Conservation (phyloP, 2,113 vertebrate species). For the Podiceps cristatus region DNA sequence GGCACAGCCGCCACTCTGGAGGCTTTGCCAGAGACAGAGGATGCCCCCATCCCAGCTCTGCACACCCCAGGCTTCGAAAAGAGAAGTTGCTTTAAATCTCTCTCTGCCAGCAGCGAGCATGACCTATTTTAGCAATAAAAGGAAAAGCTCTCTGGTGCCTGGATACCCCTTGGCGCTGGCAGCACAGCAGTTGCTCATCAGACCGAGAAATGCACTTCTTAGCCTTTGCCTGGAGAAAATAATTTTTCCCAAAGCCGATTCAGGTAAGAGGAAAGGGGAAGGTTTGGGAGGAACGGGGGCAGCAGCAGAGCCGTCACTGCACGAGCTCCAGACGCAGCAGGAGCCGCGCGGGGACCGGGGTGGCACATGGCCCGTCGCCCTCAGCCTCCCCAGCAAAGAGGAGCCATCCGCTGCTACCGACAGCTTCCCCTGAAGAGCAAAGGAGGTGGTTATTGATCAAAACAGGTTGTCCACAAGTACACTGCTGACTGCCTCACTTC, state of each 20-base stretch:
- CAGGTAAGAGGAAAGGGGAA: neutral
- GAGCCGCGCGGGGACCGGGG: rapidly evolving
- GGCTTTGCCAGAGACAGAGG: neutral
- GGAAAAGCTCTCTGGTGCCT: slow-evolving; percentile 46
- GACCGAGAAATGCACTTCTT: slow-evolving; percentile 9
- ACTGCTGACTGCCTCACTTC: neutral
- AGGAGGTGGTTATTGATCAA: neutral
- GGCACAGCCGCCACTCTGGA: rapidly evolving
- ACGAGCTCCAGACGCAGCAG: neutral
- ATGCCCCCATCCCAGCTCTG: neutral
- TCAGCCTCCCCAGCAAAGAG: neutral
- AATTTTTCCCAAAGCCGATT: neutral
- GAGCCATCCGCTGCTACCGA: neutral
- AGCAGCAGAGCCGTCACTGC: neutral
- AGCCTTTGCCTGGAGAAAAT: neutral
- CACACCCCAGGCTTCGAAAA: neutral
- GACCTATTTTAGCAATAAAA: slow-evolving; percentile 61
- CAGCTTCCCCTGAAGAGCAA: neutral
- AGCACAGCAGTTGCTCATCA: slow-evolving; percentile 29
- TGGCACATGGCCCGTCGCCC: rapidly evolving
- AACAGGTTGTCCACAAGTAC: neutral
- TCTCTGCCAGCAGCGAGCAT: neutral
- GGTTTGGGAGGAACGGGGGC: neutral
- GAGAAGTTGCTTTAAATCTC: neutral
- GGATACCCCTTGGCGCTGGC: slow-evolving; percentile 21